These are phyloP conservation scores for Podarcis cretensis DNA, from an alignment of 2,113 vertebrate species.

Conservation along the genomic window DNA sequence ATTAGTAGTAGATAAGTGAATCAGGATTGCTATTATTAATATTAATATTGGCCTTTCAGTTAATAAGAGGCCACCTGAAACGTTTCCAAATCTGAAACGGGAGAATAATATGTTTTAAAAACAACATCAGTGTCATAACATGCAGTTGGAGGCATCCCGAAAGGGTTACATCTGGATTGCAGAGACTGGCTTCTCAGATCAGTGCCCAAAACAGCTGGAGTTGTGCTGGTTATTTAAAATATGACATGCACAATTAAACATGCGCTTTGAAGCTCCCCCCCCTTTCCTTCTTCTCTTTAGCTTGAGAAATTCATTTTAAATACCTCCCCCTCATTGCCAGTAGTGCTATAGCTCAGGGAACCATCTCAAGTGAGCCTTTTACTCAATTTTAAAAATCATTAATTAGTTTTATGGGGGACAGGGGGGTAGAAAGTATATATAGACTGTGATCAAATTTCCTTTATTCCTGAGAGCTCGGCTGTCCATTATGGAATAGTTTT, in stretches of 20 bases:
- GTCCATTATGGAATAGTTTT: not conserved
- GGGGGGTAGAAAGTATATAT: not conserved
- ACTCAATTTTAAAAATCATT: conserved; percentile 21
- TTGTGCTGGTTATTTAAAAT: conserved; percentile 38
- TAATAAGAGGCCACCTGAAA: not conserved
- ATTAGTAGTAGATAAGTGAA: too few species aligned
- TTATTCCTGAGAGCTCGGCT: not conserved
- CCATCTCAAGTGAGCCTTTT: not conserved
- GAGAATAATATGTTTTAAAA: conserved; percentile 45
- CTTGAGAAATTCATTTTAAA: conserved; percentile 55
- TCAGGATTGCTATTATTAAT: too few species aligned
- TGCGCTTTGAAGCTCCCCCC: conserved; percentile 52
- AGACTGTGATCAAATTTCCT: not conserved
- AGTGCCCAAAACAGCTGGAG: conserved; percentile 49
- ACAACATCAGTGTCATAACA: not conserved
- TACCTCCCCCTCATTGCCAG: conserved; percentile 48
- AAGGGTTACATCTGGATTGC: conserved; percentile 51
- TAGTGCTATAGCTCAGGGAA: not conserved
- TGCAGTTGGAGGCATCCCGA: conserved; percentile 39
- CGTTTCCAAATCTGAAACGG: conserved; percentile 20
- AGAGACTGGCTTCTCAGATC: conserved; percentile 35
- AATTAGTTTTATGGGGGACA: conserved; percentile 17
- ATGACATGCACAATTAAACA: conserved; percentile 42
- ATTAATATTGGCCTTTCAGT: not conserved
- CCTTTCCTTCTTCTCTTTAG: conserved; percentile 33